A percentile compares a stretch with the other conserved stretches of the same genome.
These are phyloP conservation scores for Trichonephila clavipes DNA, from an alignment of 1,140 invertebrate species.

Conservation along the genomic window DNA sequence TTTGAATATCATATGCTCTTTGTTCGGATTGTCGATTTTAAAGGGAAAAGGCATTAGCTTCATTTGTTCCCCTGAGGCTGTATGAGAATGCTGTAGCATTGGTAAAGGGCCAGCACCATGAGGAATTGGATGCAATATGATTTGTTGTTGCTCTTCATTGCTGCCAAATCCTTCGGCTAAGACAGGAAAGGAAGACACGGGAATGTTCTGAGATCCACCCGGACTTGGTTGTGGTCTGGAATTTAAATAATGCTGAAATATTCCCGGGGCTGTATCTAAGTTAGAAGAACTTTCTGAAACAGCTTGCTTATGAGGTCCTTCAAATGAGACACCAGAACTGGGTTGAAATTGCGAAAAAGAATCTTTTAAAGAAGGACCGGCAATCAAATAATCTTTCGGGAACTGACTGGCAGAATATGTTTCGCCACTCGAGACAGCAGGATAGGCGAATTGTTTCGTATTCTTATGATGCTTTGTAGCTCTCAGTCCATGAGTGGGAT, in stretches of 20 bases:
- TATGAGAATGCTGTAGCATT: not conserved
- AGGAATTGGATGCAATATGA: not conserved
- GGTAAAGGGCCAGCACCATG: not conserved
- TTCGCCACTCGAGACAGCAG: not conserved
- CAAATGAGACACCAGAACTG: not conserved
- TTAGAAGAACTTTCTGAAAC: not conserved
- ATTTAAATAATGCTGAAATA: not conserved
- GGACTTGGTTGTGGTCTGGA: not conserved
- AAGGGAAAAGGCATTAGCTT: not conserved
- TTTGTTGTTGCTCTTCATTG: not conserved
- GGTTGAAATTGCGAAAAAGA: not conserved
- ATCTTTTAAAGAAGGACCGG: not conserved
- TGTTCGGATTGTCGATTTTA: not conserved
- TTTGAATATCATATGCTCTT: not conserved
- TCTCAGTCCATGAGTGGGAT: conserved; percentile 51
- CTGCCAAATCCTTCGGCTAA: not conserved
- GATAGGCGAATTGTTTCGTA: not conserved
- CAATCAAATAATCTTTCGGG: not conserved
- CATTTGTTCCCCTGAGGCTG: not conserved
- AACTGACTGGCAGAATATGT: not conserved
- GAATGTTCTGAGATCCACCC: not conserved
- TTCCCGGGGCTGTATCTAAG: not conserved
- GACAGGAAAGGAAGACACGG: not conserved
- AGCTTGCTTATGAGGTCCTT: not conserved
- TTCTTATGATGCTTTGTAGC: not conserved